Percentiles rank a stretch among this genome's conserved stretches.
Conservation (phyloP, 2,888 invertebrate species). For the Macrophya annulata region DNA sequence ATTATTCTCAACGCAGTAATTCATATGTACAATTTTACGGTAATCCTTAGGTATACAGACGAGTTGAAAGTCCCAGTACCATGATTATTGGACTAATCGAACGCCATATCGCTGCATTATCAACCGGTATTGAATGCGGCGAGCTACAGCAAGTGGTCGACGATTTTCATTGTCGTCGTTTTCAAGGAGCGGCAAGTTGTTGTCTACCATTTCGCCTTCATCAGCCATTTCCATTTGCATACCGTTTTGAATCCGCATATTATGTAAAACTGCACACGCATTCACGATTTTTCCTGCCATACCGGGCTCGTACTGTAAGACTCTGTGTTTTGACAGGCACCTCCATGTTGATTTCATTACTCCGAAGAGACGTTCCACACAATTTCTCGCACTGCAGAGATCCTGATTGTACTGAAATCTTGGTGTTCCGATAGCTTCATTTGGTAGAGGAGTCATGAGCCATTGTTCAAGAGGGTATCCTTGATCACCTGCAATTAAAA, state of each 20-base stretch:
- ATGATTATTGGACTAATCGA: background rate
- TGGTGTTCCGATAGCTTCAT: constrained; percentile 54
- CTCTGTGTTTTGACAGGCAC: no score
- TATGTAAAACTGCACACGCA: constrained; percentile 62
- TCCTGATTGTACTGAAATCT: constrained; percentile 51
- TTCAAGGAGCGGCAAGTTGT: background rate
- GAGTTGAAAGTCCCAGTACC: no score
- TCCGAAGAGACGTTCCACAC: no score
- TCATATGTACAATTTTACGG: no score
- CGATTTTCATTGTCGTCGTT: constrained; percentile 6
- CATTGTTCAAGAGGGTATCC: constrained; percentile 57
- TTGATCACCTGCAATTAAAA: constrained; percentile 54
- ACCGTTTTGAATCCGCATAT: constrained; percentile 58
- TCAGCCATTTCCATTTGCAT: constrained; percentile 50
- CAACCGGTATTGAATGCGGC: constrained; percentile 56
- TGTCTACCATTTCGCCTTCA: constrained; percentile 8
- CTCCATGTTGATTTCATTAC: no score
- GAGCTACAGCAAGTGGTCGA: constrained; percentile 57
- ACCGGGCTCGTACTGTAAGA: constrained; percentile 18
- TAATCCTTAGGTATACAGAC: no score
- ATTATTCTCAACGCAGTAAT: no score
- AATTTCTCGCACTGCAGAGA: constrained; percentile 42
- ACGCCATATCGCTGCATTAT: no score
- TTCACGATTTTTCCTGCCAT: constrained; percentile 61
- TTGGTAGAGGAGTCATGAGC: constrained; percentile 54